Evolutionary conservation across 1,140 invertebrate species (phyloP), one percentile per base, ranked within the genome.

Genomic region (Gonatopus flavifemur): DNA sequence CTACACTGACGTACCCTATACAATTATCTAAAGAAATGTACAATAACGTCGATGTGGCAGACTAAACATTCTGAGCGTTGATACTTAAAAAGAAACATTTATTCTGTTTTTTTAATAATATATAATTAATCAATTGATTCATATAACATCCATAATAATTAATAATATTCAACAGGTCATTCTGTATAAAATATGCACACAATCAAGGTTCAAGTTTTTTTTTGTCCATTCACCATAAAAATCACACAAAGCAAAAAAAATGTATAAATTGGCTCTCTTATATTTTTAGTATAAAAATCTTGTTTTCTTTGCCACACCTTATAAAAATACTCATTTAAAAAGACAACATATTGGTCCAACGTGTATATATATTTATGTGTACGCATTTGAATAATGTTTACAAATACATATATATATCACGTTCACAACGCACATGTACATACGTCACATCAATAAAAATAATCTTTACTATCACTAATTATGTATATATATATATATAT

Each of bases 401-500:
- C 28, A 41, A n/a, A 50, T 50, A 50, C 10, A 49, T 49, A 24
- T 33, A 49, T 42, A 36, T 57, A n/a, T n/a, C n/a, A 55, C 50
- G 55, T 59, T 57, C 57, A 64, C 62, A n/a, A 66, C 54, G 59
- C 59, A 57, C 59, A 64, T 59, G 57, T 59, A 64, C 57, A 66
- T 63, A 57, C 55, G 55, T 55, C 53, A 57, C 52, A 55, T 54
- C 39, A 63, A 56, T 50, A 63, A 59, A 66, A 63, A 59, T 49
- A 65, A 65, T 33, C 52, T 42, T 49, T 55, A 46, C 57, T 61
- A 55, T 65, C 58, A 57, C 58, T 64, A n/a, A n/a, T n/a, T n/a
- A n/a, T n/a, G n/a, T n/a, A 57, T 55, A 42, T 54, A 24, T 24
- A 3, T 6, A 21, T 22, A 46, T 38, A 33, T 13, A 12, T 37